Conservation (phyloP, 2,797 vertebrate species). For the Acomys russatus region DNA sequence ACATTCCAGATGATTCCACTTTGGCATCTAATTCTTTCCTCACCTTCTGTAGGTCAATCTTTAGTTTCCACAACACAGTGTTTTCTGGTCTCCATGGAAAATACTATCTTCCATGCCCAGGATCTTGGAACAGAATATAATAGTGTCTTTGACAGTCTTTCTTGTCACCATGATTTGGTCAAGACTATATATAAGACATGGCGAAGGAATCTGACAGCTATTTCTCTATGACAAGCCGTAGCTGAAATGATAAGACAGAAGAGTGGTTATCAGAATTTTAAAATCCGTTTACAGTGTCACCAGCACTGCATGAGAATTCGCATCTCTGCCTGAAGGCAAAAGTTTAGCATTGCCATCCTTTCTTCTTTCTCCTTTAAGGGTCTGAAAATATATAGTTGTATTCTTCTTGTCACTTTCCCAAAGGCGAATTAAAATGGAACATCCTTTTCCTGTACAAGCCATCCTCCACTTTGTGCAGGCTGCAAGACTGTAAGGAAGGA, state of each 20-base stretch:
- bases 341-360: not conserved
- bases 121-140: constrained; percentile 91
- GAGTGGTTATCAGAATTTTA: not conserved
- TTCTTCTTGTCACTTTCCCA: constrained; percentile 34
- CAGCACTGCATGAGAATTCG: not conserved
- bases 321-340: not conserved
- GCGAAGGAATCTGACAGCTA: constrained; percentile 80
- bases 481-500: not conserved
- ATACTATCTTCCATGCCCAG: constrained; percentile 94
- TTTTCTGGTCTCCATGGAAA: constrained; percentile 88
- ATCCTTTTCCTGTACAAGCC: not conserved
- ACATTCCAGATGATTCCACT: not conserved
- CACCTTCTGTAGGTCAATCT: not conserved
- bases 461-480: not conserved
- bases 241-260: not conserved
- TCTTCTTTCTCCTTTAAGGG: not conserved
- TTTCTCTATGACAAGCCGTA: constrained; percentile 74
- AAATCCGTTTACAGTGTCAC: not conserved
- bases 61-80: not conserved
- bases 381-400: not conserved
- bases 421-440: not conserved
- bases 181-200: constrained; percentile 89
- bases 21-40: not conserved
- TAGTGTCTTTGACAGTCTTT: constrained; percentile 88
- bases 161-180: constrained; percentile 95